These are phyloP conservation scores for Eremophila alpestris DNA, from an alignment of 2,797 vertebrate genomes.

Conservation along the genomic window DNA sequence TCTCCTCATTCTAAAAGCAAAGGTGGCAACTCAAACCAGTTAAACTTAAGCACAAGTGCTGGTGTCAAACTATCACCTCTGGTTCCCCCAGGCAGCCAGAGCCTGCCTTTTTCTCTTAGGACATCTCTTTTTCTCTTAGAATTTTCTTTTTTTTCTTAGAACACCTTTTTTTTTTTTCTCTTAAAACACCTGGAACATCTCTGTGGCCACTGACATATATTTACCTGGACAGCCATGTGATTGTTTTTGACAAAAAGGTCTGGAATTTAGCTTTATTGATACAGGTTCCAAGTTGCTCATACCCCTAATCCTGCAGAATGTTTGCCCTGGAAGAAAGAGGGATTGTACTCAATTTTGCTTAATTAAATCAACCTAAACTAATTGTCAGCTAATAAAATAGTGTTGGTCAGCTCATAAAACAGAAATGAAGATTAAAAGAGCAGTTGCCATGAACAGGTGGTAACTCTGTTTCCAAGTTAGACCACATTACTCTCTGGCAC, in stretches of 20 bases:
- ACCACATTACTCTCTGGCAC: conserved; percentile 65
- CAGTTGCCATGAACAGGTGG: conserved; percentile 67
- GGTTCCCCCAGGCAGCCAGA: neutral
- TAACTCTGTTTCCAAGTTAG: conserved; percentile 69
- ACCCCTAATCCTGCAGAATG: neutral
- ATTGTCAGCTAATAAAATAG: conserved; percentile 66
- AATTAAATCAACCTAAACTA: conserved; percentile 65
- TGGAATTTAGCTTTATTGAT: neutral
- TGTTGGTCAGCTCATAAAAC: conserved; percentile 59
- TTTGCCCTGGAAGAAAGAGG: neutral
- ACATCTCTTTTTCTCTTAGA: neutral
- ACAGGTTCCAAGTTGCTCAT: neutral
- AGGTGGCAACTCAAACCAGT: neutral
- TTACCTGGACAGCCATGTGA: neutral
- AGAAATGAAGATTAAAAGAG: conserved; percentile 63
- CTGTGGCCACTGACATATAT: neutral
- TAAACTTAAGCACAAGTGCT: neutral
- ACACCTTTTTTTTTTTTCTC: neutral
- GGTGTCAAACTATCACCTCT: neutral
- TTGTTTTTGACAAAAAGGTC: neutral
- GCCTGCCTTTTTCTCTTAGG: neutral
- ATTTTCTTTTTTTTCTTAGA: neutral
- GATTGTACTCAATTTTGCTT: conserved; percentile 18
- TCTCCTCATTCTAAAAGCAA: neutral
- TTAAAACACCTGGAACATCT: neutral